These are phyloP conservation scores for Carassius carassius DNA, from an alignment of 2,113 vertebrate genomes.

Conservation along the genomic window DNA sequence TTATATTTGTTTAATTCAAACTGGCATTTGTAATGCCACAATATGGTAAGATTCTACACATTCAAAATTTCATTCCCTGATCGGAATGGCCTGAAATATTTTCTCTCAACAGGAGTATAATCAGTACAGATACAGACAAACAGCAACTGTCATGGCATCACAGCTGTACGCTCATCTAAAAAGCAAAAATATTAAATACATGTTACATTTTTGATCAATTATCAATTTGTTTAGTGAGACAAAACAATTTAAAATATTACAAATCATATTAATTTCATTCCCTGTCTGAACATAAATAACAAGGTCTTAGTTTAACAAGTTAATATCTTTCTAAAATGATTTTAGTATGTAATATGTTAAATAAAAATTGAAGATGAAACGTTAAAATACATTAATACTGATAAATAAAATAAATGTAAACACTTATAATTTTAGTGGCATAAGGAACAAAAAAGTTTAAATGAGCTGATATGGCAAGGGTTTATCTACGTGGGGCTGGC, in stretches of 20 bases:
- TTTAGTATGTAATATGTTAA: background rate
- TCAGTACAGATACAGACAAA: constrained; percentile 15
- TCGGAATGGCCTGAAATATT: constrained; percentile 40
- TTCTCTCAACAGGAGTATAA: constrained; percentile 5
- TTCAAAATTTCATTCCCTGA: constrained; percentile 43
- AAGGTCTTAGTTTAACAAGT: background rate
- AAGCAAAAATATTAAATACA: constrained; percentile 25
- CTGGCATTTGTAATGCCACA: constrained; percentile 38
- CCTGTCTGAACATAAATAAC: constrained; percentile 6
- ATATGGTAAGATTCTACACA: constrained; percentile 23
- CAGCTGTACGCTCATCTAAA: constrained; percentile 22
- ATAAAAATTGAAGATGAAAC: background rate
- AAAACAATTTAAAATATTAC: background rate
- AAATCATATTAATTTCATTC: background rate
- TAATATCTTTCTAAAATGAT: background rate
- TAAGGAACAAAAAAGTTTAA: constrained; percentile 20
- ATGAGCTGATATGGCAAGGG: background rate
- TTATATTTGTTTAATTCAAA: constrained; percentile 43
- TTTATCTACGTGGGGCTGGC: background rate
- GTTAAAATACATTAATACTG: constrained; percentile 31
- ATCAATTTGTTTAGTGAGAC: background rate
- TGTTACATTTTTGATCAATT: background rate
- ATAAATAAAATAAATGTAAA: constrained; percentile 45
- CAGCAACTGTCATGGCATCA: constrained; percentile 23
- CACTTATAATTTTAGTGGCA: constrained; percentile 34